Conservation (phyloP, 2,888 invertebrate genomes). For the Leptopilina myrica region DNA sequence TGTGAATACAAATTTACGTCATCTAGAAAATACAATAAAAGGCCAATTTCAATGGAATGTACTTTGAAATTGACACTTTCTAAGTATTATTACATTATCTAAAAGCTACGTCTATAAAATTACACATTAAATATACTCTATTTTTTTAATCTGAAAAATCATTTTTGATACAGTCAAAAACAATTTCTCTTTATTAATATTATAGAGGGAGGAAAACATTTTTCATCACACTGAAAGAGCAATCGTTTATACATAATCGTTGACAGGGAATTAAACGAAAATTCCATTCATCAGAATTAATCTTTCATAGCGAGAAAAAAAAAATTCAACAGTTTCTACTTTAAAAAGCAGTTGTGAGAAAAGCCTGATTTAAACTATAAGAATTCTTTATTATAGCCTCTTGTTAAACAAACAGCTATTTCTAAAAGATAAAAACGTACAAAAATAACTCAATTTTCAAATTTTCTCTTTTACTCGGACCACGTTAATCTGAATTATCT, state of each 20-base stretch:
- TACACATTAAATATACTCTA: constrained; percentile 58
- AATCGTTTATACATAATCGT: not conserved
- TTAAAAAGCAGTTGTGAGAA: not conserved
- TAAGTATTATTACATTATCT: not conserved
- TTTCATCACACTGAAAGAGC: constrained; percentile 51
- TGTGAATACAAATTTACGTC: not conserved
- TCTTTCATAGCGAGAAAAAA: not conserved
- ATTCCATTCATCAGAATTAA: not conserved
- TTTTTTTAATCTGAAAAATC: constrained; percentile 56
- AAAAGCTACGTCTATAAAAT: constrained; percentile 51
- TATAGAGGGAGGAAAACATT: constrained; percentile 36
- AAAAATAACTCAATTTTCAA: no score
- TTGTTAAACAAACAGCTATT: no score
- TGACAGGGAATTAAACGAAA: not conserved
- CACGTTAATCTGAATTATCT: no score
- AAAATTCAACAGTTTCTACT: not conserved
- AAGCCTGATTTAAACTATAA: not conserved
- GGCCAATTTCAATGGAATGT: not conserved
- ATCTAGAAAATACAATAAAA: constrained; percentile 7
- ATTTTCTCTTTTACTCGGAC: no score
- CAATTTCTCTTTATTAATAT: constrained; percentile 56
- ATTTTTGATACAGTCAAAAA: constrained; percentile 52
- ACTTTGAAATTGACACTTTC: not conserved
- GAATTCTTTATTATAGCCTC: not conserved
- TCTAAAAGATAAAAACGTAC: no score